Percentiles rank a stretch among this genome's conserved stretches.
These are phyloP conservation scores for Fundulus diaphanus DNA, from an alignment of 2,797 vertebrate species.

Conservation along the genomic window DNA sequence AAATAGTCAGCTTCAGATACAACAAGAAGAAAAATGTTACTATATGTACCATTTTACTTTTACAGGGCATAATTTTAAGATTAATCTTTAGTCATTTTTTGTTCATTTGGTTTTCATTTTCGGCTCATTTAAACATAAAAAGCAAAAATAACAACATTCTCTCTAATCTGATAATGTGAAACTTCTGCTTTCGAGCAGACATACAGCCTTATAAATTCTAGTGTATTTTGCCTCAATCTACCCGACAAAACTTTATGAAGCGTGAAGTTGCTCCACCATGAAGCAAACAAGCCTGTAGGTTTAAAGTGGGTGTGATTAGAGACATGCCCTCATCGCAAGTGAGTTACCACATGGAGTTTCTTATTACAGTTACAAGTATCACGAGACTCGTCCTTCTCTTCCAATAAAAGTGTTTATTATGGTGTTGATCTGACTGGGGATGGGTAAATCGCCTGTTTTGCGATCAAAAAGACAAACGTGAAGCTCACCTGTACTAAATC, in stretches of 20 bases:
- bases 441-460: neutral
- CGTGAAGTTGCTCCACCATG: neutral
- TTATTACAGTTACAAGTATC: neutral
- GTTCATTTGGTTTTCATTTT: neutral
- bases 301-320: constrained; percentile 3
- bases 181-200: neutral
- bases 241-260: constrained; percentile 4
- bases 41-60: neutral
- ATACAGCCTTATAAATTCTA: constrained; percentile 2
- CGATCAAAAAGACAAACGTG: neutral
- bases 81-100: neutral
- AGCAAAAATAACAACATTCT: neutral
- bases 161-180: neutral
- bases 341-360: constrained; percentile 5
- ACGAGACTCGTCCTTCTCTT: neutral
- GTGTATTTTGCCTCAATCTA: constrained; percentile 10
- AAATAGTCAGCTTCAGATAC: neutral
- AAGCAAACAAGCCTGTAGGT: constrained; percentile 11
- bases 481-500: neutral
- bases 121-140: neutral
- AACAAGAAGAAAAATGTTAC: neutral
- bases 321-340: neutral
- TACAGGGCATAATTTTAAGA: neutral
- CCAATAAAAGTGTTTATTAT: neutral
- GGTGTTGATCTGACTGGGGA: neutral